Conservation (phyloP, 2,113 vertebrate species). For the Misgurnus anguillicaudatus region DNA sequence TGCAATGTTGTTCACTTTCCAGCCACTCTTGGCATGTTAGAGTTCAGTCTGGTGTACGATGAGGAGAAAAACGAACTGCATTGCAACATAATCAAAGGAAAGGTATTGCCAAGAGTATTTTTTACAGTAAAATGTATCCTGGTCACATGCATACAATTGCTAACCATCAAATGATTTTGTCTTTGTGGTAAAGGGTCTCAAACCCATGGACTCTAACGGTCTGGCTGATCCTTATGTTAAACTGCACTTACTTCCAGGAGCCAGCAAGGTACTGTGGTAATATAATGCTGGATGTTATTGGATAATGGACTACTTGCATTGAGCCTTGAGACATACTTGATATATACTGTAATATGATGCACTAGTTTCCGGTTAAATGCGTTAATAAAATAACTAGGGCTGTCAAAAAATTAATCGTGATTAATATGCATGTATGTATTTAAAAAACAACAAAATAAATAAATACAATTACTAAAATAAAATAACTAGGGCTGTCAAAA, state of each 20-base stretch:
- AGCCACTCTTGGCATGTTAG: constrained; percentile 84
- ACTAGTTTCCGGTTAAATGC: too few species aligned
- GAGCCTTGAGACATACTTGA: too few species aligned
- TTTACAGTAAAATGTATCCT: neutral
- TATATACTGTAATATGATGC: too few species aligned
- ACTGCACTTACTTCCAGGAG: constrained; percentile 84
- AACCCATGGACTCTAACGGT: constrained; percentile 87
- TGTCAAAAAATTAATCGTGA: too few species aligned
- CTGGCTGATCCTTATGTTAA: constrained; percentile 87
- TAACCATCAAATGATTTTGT: neutral
- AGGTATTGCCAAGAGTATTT: constrained; percentile 66
- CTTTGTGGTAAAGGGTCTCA: constrained; percentile 75
- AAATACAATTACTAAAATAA: too few species aligned
- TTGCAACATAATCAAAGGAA: constrained; percentile 83
- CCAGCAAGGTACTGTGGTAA: constrained; percentile 81
- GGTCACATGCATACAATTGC: neutral
- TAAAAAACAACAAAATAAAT: too few species aligned
- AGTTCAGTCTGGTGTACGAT: constrained; percentile 84
- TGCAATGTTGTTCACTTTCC: neutral
- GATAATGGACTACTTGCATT: neutral
- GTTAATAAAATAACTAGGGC: too few species aligned
- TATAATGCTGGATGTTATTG: neutral
- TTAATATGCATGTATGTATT: too few species aligned
- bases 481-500: too few species aligned
- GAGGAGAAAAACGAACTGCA: constrained; percentile 80